Base-by-base conservation (phyloP, 2,113 vertebrate species). In the Lates calcarifer region DNA sequence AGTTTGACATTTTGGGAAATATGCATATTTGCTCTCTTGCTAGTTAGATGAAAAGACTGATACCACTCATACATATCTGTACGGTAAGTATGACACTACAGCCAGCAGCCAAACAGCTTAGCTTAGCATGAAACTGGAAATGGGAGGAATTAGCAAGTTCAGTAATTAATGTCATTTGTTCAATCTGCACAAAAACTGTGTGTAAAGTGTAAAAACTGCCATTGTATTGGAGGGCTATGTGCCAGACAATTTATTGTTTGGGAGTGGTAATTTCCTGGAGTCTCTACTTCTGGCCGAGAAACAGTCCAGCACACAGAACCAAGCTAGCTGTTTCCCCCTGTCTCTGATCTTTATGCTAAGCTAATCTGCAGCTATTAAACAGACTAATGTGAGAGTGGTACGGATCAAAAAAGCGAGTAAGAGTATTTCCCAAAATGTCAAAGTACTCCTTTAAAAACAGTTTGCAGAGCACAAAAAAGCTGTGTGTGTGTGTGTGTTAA, bases 401-500 rank as follows among this genome's bases (percentile, higher is more conserved):
- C 24, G 2, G 0, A 22, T 68, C 11, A 43, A 55, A 13, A 47
- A 26, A 41, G 3, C 18, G 0, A 37, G 11, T 17, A 22, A 65
- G 3, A 0, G 2, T 53, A 15, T 63, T 49, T 47, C 3, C 26
- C 20, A 31, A 13, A 35, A 35, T 18, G 22, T 51, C 8, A 1
- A 24, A 53, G 3, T 26, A 5, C 24, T 53, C 56, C 41, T 28
- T n/a, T 24, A 8, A 13, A n/a, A 39, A 56, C 22, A 1, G 18
- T 45, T 9, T 35, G 28, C 5, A 58, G 35, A 39, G 28, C 20
- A 69, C 29, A 41, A 70, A 64, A 55, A 55, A 43, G n/a, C 41
- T 39, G 28, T 22, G 47, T 53, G n/a, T 49, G 29, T 18, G 47
- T 58, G 28, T 70, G 37, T 75, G 61, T 57, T 69, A 20, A 45